Conservation (phyloP, 2,113 vertebrate species). For the Centropus bengalensis region DNA sequence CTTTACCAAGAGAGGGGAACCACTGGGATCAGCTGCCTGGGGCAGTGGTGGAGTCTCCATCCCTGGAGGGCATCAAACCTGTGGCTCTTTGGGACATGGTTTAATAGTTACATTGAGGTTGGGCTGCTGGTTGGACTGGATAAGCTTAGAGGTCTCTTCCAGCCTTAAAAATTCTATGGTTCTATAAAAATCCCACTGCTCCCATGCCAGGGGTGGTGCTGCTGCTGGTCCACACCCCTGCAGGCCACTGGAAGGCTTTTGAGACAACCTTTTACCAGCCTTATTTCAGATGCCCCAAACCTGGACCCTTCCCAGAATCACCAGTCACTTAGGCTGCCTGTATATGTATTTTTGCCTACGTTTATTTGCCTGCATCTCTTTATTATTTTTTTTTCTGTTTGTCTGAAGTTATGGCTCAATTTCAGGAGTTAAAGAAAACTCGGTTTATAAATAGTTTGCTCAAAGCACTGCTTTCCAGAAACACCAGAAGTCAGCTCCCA, state of each 20-base stretch:
- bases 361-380: background rate
- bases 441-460: background rate
- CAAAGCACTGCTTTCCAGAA: background rate
- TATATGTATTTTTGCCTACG: background rate
- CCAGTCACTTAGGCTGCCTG: background rate
- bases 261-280: background rate
- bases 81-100: no score
- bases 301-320: background rate
- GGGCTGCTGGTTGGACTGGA: no score
- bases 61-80: no score
- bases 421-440: background rate
- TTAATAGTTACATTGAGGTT: no score
- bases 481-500: background rate
- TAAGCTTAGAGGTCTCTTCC: no score
- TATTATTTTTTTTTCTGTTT: background rate
- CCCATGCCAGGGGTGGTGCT: background rate
- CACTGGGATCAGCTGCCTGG: no score
- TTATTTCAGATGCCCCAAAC: background rate
- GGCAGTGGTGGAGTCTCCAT: no score
- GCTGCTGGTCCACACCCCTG: accelerated
- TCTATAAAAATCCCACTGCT: accelerated
- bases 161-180: no score
- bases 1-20: no score
- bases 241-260: accelerated
- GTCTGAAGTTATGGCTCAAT: background rate